Evolutionary conservation across 1,140 invertebrate species (phyloP).

Genomic region (Bombus superbus): DNA sequence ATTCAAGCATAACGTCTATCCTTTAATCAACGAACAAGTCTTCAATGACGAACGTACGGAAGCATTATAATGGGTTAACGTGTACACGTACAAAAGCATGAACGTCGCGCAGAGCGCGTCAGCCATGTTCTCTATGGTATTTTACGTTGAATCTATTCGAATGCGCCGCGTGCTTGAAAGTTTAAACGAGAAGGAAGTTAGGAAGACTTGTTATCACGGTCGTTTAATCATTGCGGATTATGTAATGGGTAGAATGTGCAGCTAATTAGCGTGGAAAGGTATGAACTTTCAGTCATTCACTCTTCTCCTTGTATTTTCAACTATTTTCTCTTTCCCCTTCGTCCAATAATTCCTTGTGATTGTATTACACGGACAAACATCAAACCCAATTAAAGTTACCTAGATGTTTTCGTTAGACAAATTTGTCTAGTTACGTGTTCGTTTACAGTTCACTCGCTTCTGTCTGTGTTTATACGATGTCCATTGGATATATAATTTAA

Average conservation of each 20-base stretch:
- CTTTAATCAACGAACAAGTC: slow-evolving; percentile 22
- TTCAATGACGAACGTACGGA: not conserved
- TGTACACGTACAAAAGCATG: not conserved
- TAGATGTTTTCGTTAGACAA: too few relatives aligned
- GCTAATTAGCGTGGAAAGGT: slow-evolving; percentile 42
- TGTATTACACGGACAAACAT: not conserved
- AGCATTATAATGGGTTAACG: not conserved
- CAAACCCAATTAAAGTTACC: too few relatives aligned
- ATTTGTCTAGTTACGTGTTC: too few relatives aligned
- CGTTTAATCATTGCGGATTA: slow-evolving; percentile 41
- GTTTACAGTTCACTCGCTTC: too few relatives aligned
- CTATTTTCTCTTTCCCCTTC: not conserved
- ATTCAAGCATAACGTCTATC: not conserved
- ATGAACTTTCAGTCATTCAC: slow-evolving; percentile 18
- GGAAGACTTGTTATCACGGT: slow-evolving; percentile 53
- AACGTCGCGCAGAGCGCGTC: not conserved
- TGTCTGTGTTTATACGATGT: too few relatives aligned
- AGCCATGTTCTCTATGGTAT: slow-evolving; percentile 3
- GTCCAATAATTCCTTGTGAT: not conserved
- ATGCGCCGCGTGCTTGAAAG: slow-evolving; percentile 39
- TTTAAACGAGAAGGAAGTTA: slow-evolving; percentile 41
- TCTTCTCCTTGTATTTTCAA: slow-evolving; percentile 38
- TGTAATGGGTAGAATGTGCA: slow-evolving; percentile 42
- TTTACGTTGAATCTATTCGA: slow-evolving; percentile 43
- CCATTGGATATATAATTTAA: too few relatives aligned